Conservation (phyloP, 2,797 vertebrate species). For the Phoeniculus purpureus region DNA sequence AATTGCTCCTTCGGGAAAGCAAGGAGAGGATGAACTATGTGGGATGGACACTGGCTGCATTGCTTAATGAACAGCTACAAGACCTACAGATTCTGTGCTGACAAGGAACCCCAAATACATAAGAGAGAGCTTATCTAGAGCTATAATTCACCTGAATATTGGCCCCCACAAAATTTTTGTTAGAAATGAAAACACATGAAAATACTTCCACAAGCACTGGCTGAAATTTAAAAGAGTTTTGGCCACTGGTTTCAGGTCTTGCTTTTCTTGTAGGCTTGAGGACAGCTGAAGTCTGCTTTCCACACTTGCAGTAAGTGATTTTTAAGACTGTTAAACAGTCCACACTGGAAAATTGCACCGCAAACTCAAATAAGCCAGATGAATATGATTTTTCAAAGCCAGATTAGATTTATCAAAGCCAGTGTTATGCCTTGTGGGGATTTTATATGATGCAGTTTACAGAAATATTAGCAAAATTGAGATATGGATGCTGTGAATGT, state of each 20-base stretch:
- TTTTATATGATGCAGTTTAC: not conserved
- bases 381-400: not conserved
- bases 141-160: not conserved
- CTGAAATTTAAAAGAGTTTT: not conserved
- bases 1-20: not conserved
- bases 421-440: not conserved
- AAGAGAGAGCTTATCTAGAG: not conserved
- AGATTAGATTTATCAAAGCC: not conserved
- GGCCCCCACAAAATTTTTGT: not conserved
- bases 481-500: not conserved
- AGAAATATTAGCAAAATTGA: not conserved
- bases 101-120: not conserved
- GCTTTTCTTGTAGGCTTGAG: not conserved
- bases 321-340: not conserved
- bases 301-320: not conserved
- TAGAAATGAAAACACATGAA: not conserved
- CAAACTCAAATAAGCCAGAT: not conserved
- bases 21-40: not conserved
- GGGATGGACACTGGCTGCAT: rapidly evolving
- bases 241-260: not conserved
- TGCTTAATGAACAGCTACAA: not conserved
- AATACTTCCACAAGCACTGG: not conserved
- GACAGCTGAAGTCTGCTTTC: not conserved
- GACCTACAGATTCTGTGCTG: not conserved
- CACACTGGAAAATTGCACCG: not conserved